Evolutionary conservation across 2,113 vertebrate species (phyloP), one percentile per base, ranked within the genome.

Genomic region (Columbina picui): DNA sequence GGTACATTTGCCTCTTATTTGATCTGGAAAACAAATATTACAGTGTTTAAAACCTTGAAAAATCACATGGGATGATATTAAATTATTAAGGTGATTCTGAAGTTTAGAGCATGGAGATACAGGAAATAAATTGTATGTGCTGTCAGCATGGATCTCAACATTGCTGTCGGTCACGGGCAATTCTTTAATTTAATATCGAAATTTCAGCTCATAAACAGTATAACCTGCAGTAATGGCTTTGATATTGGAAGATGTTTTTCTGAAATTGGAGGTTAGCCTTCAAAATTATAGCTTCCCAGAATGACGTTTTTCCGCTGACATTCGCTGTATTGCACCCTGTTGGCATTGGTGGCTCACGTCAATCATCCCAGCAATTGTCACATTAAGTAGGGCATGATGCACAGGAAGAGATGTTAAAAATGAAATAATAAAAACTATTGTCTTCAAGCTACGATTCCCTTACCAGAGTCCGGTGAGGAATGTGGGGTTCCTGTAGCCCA

Each of bases 231-330:
- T 86, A 84, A 88, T 83, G 52, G 82, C 59, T 88, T 91, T 83
- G 57, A 59, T 93, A 59, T 43, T 91, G 59, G 59, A 91, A 83
- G 63, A 83, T 34, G n/a, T 41, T 87, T 85, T 84, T 89, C 85
- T 92, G 71, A 88, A 93, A 96, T 86, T 90, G 74, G 94, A 93
- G 78, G 75, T 70, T 93, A 83, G 60, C 34, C 59, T 93, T 96
- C 84, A 84, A 86, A 96, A 93, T 94, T 80, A 67, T 8, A 90
- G 50, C 47, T 90, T 60, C 17, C 3, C 55, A 80, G 63, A 86
- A 55, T 74, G 50, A 50, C 90, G 45, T 50, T 64, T 86, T 95
- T 32, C 55, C 52, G 32, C 63, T 88, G 78, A 34, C 38, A 2
- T 75, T 91, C 47, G 22, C 23, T 20, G 20, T 23, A 26, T 73